Base-by-base conservation (phyloP, 2,113 vertebrate species). In the Gobio gobio region DNA sequence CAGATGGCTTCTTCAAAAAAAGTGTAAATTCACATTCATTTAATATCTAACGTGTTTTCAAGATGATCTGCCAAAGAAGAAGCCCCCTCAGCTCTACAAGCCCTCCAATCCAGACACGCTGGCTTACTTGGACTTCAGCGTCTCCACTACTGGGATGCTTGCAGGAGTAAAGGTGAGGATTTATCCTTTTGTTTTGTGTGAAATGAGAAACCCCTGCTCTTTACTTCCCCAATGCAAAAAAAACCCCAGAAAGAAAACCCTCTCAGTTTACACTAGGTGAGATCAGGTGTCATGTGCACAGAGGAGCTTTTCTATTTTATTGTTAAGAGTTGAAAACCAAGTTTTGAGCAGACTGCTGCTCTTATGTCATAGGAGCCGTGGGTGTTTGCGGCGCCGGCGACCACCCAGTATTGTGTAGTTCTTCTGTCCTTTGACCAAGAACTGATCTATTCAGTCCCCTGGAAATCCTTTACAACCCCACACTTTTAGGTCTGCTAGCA, bases 21-120 rank as follows among this genome's bases (percentile, higher is more conserved):
- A 22, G 20, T 22, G 6, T 22, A 49, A 49, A 61, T 10, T n/a
- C 33, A 78, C 64, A 47, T 59, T 8, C 51, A 47, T 86, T 36
- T 54, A 76, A 77, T 70, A 84, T 45, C 88, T 72, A 84, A 54
- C 86, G 70, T 64, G 16, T 70, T 8, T 72, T 85, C 13, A 81
- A 99, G 98, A 99, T 14, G 98, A 99, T 93, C 96, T 99, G 94
- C 97, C 98, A 96, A 99, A 99, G 97, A 99, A 98, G 94, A 96
- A 97, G 90, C 96, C 98, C 47, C 95, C 97, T 66, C 96, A 97
- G 91, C 96, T 99, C 91, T 96, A 97, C 93, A 99, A 99, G 93
- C 98, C 97, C 88, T 97, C 96, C 81, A 98, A 98, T 94, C 98
- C 98, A 0, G 98, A 99, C 90, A 98, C 93, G 0, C 94, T 99